A percentile compares a stretch with the other conserved stretches of the same genome.
These are phyloP conservation scores for Trichoplusia ni DNA, from an alignment of 1,140 invertebrate genomes.

Conservation along the genomic window DNA sequence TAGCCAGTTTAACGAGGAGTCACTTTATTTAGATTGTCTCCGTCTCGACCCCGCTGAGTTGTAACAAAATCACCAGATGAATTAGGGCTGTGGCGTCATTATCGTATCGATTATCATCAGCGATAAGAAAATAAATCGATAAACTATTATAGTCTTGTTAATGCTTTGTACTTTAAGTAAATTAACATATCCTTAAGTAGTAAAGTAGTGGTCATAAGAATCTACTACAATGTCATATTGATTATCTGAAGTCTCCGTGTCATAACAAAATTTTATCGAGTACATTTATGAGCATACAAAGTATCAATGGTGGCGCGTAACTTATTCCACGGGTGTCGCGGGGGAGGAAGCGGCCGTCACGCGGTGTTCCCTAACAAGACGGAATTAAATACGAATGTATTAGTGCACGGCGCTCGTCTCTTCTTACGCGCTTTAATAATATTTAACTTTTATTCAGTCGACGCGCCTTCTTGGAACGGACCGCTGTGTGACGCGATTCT, in stretches of 20 bases:
- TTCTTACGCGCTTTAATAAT: slow-evolving; percentile 67
- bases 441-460: slow-evolving; percentile 69
- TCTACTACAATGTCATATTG: neutral
- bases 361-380: slow-evolving; percentile 64
- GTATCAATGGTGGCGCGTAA: slow-evolving; percentile 38
- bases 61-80: slow-evolving; percentile 54
- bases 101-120: slow-evolving; percentile 20
- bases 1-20: slow-evolving; percentile 56
- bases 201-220: neutral
- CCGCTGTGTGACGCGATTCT: slow-evolving; percentile 59
- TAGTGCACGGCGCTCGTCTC: slow-evolving; percentile 51
- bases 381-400: slow-evolving; percentile 74
- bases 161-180: no score
- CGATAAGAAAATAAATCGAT: no score
- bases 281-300: slow-evolving; percentile 31
- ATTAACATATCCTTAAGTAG: neutral
- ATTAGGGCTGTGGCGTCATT: slow-evolving; percentile 36
- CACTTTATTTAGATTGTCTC: slow-evolving; percentile 68
- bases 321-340: slow-evolving; percentile 64
- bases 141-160: no score
- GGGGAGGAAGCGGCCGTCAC: slow-evolving; percentile 69
- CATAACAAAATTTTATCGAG: slow-evolving; percentile 14
- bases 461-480: slow-evolving; percentile 62
- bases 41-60: slow-evolving; percentile 35
- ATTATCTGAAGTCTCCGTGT: neutral